Percentiles rank a stretch among this genome's conserved stretches.
These are phyloP conservation scores for Phylloscopus whistleri DNA, from an alignment of 2,113 vertebrate species.

Conservation along the genomic window DNA sequence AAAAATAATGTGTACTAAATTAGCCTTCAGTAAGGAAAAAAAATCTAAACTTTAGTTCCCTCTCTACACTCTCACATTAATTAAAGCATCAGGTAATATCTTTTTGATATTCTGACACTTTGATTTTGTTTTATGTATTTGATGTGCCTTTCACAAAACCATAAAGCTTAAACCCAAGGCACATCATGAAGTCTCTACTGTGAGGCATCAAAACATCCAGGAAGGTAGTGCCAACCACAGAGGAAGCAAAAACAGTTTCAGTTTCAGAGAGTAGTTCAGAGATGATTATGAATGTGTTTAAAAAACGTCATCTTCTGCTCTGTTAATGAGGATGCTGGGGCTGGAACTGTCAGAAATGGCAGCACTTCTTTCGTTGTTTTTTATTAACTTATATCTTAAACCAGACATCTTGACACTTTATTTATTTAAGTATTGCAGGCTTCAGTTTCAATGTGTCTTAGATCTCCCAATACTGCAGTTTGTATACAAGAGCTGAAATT, in stretches of 20 bases:
- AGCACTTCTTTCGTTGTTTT: neutral
- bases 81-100: neutral
- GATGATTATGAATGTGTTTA: neutral
- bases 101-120: neutral
- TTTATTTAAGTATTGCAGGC: slow-evolving; percentile 14
- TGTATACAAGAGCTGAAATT: slow-evolving; percentile 28
- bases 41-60: neutral
- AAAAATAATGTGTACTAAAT: neutral
- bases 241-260: neutral
- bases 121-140: slow-evolving; percentile 27
- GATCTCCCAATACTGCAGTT: slow-evolving; percentile 21
- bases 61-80: neutral
- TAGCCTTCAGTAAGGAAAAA: neutral
- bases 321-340: slow-evolving; percentile 17
- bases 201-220: neutral
- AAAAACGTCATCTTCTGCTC: neutral
- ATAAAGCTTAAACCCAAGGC: neutral
- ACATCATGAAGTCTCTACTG: neutral
- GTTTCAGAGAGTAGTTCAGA: neutral
- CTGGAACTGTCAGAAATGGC: neutral
- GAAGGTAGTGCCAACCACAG: neutral
- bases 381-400: slow-evolving; percentile 21
- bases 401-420: slow-evolving; percentile 15
- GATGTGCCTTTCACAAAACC: neutral
- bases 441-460: neutral